phyloP scores from a whole-genome alignment of 2,888 invertebrate genomes.

The Himalopsyche tibetana region DNA sequence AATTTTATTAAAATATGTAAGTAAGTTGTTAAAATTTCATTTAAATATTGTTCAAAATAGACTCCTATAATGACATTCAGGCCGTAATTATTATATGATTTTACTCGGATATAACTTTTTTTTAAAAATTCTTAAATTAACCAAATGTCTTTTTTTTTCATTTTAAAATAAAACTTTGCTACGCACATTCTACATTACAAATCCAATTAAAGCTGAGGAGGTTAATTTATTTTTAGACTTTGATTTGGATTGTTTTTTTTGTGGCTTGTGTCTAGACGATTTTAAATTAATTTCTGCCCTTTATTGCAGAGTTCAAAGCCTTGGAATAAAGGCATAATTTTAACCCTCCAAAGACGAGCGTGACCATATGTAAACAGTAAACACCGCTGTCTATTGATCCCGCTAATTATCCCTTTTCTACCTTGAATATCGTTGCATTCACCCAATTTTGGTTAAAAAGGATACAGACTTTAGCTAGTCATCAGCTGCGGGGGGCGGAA shows the following conservation, averaged over 20 bases:
- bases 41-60: conserved; percentile 6
- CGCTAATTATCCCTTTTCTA: too few species aligned
- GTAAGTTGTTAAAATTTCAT: too few species aligned
- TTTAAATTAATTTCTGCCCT: neutral
- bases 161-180: neutral
- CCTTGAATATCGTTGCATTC: too few species aligned
- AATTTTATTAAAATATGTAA: too few species aligned
- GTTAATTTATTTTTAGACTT: neutral
- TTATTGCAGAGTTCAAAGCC: neutral
- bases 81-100: neutral
- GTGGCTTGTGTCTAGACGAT: neutral
- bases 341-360: too few species aligned
- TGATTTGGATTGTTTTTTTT: neutral
- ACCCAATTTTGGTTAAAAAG: too few species aligned
- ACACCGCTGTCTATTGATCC: too few species aligned
- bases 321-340: too few species aligned
- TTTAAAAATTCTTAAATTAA: neutral
- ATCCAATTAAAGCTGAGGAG: neutral
- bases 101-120: neutral
- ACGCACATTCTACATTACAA: neutral
- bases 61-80: neutral
- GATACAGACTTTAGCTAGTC: too few species aligned
- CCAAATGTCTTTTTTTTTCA: neutral
- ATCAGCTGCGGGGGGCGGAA: too few species aligned
- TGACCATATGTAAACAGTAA: too few species aligned